Percentiles rank a stretch among this genome's conserved stretches.
Conservation (phyloP, 2,797 vertebrate species). For the Tiaroga cobitis region DNA sequence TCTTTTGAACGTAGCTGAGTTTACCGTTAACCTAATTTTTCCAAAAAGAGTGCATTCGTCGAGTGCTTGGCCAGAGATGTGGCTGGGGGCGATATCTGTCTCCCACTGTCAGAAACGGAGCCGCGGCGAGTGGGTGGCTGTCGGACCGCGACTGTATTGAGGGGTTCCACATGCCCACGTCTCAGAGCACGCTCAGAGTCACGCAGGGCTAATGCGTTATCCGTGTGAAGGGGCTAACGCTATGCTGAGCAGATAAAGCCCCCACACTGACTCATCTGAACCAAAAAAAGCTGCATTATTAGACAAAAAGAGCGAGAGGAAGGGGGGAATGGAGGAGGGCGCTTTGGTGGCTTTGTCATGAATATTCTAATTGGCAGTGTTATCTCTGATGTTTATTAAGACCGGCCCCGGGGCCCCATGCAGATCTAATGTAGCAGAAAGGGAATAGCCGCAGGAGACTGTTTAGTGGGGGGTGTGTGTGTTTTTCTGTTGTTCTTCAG, state of each 20-base stretch:
- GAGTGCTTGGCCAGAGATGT: not conserved
- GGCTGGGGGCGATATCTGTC: conserved; percentile 20
- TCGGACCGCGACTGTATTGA: not conserved
- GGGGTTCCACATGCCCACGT: conserved; percentile 32
- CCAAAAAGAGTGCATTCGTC: not conserved
- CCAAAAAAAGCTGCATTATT: conserved; percentile 46
- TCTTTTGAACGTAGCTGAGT: not conserved
- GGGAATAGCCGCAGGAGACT: conserved; percentile 62
- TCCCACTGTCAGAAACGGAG: conserved; percentile 7
- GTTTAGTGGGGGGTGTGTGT: conserved; percentile 43
- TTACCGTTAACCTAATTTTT: conserved; percentile 16
- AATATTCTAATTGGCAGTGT: conserved; percentile 70
- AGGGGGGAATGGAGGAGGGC: conserved; percentile 54
- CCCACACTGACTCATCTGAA: conserved; percentile 77
- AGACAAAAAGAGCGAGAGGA: conserved; percentile 54
- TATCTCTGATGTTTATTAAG: conserved; percentile 70
- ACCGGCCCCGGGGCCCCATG: conserved; percentile 70
- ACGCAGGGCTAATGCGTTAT: conserved; percentile 67
- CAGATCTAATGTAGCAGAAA: conserved; percentile 75
- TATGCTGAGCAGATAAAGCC: conserved; percentile 75
- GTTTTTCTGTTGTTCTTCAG: conserved; percentile 35
- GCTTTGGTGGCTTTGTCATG: conserved; percentile 71
- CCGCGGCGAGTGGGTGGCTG: conserved; percentile 16
- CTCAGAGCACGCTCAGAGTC: conserved; percentile 60
- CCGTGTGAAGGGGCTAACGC: conserved; percentile 65